Base-by-base conservation (phyloP, 2,888 invertebrate species). In the Phlogophora meticulosa region DNA sequence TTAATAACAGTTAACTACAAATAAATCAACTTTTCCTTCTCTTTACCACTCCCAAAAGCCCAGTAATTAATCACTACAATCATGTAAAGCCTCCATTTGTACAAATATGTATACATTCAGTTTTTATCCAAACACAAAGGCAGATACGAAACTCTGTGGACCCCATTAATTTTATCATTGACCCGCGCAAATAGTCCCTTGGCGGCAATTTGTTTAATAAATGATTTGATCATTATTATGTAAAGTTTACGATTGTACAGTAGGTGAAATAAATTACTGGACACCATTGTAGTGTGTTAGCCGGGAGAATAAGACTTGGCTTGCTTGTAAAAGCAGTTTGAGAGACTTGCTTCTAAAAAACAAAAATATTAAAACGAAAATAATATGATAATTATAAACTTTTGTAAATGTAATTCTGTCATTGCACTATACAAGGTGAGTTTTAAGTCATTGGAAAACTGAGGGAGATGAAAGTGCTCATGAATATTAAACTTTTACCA, bases 121-220 rank as follows among this genome's bases (percentile, higher is more conserved):
- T 78, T 73, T 78, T 78, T 78, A 65, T 46, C 15, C 46, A 20
- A 34, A 57, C 57, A 38, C 10, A 17, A 15, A 49, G 58, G 64
- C 42, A 57, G 74, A 78, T 73, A 68, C 22, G 55, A 73, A 78
- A 38, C 78, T 62, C 75, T 48, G 59, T 58, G 72, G 80, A 64
- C 20, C 45, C 62, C 82, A 84, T 83, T 84, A 82, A 83, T 77
- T 78, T 73, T 75, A 76, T 81, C 74, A 82, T 60, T 80, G 78
- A 67, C 67, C 73, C 9, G 43, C 59, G 55, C 60, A 81, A 83
- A 69, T 60, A 65, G 63, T 60, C 85, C 76, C 77, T n/a, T 20
- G 75, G 40, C 73, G 65, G 57, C 72, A 46, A 82, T 80, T 78
- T 52, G 68, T 72, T 73, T 49, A 69, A 77, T 80, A 76, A 82